phyloP scores from a whole-genome alignment of 2,113 vertebrate genomes.

The Merops nubicus region DNA sequence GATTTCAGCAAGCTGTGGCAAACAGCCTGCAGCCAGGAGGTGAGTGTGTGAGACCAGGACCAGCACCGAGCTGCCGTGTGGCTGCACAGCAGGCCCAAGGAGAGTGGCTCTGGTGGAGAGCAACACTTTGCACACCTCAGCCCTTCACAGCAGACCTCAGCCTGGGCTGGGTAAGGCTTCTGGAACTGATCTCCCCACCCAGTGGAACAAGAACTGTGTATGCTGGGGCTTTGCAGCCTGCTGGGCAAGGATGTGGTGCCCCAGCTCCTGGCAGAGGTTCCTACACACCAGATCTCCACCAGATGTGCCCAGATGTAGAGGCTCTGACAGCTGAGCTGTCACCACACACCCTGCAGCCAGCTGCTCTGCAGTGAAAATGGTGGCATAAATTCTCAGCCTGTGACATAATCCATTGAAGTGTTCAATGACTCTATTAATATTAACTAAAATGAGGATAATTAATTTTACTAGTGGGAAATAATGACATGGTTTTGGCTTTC shows the following conservation, averaged over 20 bases:
- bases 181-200: not conserved
- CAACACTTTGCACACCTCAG: too few relatives aligned
- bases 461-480: not conserved
- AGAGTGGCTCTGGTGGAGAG: not conserved
- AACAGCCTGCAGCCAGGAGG: not conserved
- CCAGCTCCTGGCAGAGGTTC: not conserved
- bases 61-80: accelerated
- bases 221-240: accelerated
- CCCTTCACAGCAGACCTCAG: too few relatives aligned
- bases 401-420: not conserved
- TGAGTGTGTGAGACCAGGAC: not conserved
- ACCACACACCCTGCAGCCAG: not conserved
- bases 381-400: not conserved
- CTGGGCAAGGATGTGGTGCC: not conserved
- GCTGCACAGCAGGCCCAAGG: not conserved
- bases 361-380: accelerated
- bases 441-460: not conserved
- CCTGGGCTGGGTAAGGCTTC: too few relatives aligned
- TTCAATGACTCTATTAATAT: not conserved
- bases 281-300: accelerated
- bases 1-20: not conserved
- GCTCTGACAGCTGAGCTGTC: not conserved
- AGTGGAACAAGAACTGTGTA: too few relatives aligned
- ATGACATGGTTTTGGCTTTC: not conserved
- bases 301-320: not conserved